Percentiles rank a stretch among this genome's conserved stretches.
These are phyloP conservation scores for Sigmodon hispidus DNA, from an alignment of 2,113 vertebrate species.

Conservation along the genomic window DNA sequence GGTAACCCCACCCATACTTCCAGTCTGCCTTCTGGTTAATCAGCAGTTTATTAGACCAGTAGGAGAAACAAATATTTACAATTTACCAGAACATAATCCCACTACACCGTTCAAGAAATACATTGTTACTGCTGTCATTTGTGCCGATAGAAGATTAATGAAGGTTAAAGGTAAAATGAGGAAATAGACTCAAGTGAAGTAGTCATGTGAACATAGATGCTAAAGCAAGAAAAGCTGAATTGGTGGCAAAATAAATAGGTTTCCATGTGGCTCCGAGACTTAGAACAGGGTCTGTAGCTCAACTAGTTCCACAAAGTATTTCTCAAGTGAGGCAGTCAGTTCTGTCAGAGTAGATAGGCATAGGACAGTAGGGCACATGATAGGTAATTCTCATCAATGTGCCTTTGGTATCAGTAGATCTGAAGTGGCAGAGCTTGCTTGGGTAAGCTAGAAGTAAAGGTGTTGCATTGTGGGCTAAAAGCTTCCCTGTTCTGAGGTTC, in stretches of 20 bases:
- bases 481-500: fast-evolving
- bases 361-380: slow-evolving; percentile 40
- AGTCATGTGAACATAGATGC: not conserved
- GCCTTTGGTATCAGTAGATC: not conserved
- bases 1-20: too few relatives aligned
- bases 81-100: too few relatives aligned
- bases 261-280: slow-evolving; percentile 48
- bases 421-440: not conserved
- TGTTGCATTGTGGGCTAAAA: not conserved
- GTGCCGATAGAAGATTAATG: not conserved
- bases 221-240: slow-evolving; percentile 49
- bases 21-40: too few relatives aligned
- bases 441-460: not conserved
- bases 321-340: slow-evolving; percentile 52
- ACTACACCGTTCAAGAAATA: too few relatives aligned
- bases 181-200: not conserved
- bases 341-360: not conserved
- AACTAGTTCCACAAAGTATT: slow-evolving; percentile 43
- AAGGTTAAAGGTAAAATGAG: slow-evolving; percentile 44
- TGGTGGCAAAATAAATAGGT: not conserved
- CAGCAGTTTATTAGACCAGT: too few relatives aligned
- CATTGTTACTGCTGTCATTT: not conserved
- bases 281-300: slow-evolving; percentile 58
- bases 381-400: not conserved
- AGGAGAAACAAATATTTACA: too few relatives aligned